Evolutionary conservation across 1,140 invertebrate genomes (phyloP).

Genomic region (Drosophila sturtevanti): DNA sequence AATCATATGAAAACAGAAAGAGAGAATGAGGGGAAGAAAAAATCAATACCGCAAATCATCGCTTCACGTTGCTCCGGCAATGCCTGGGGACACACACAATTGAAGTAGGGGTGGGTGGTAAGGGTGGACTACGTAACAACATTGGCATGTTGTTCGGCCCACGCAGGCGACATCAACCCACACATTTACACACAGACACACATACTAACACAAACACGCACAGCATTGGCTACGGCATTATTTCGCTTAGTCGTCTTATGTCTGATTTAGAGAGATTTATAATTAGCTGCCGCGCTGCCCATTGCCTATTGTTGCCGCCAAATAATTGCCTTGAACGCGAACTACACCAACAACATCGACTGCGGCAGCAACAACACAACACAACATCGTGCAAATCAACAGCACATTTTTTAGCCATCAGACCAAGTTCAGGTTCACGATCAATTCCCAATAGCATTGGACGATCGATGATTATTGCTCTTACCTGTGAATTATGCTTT

Average conservation of each 20-base stretch:
- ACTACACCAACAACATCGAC: constrained; percentile 32
- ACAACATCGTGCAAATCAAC: constrained; percentile 21
- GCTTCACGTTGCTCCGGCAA: constrained; percentile 18
- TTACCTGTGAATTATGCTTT: constrained; percentile 24
- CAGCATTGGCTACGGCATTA: constrained; percentile 15
- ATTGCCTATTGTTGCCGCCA: constrained; percentile 69
- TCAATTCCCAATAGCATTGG: constrained; percentile 50
- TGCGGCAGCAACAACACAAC: constrained; percentile 41
- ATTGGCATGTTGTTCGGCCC: constrained; percentile 71
- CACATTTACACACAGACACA: constrained; percentile 6
- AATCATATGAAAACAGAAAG: not conserved
- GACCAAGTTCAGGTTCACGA: constrained; percentile 53
- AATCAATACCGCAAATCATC: constrained; percentile 43
- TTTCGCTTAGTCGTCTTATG: constrained; percentile 51
- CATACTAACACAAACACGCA: not conserved
- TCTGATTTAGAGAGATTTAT: constrained; percentile 66
- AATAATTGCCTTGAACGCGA: constrained; percentile 46
- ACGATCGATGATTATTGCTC: not conserved
- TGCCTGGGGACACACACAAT: constrained; percentile 17
- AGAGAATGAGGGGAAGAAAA: constrained; percentile 26
- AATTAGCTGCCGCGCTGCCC: constrained; percentile 55
- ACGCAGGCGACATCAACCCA: constrained; percentile 52
- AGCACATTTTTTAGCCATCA: not conserved
- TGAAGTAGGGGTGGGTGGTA: constrained; percentile 9
- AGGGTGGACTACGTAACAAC: constrained; percentile 64